Base-by-base conservation (phyloP, 2,113 vertebrate genomes). In the Semicossyphus pulcher region DNA sequence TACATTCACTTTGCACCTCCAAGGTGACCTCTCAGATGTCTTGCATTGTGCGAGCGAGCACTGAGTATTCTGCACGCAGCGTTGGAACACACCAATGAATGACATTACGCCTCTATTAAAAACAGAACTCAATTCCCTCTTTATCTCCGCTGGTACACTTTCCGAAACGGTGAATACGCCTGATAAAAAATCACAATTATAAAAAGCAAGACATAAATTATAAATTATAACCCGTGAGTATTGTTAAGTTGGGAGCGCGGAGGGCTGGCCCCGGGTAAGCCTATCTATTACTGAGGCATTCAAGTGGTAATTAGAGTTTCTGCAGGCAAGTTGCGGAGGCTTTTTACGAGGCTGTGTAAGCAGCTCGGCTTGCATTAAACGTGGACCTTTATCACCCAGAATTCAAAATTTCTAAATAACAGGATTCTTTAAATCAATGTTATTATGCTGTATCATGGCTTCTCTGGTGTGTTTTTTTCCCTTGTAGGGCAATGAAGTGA, bases 111-210 rank as follows among this genome's bases (percentile, higher is more conserved):
- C 23, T 62, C 48, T 5, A 44, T 56, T 51, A 41, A 76, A 59
- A 34, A 23, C 0, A 20, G n/a, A 76, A 47, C n/a, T 53, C 21
- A 65, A 45, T 72, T 76, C 63, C 47, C 42, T 69, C 45, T 65
- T 70, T 47, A 74, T 78, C 61, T 25, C 9, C 7, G n/a, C 49
- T 45, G 51, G 20, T 66, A 18, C 20, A 9, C 47, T 54, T 39
- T 54, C 23, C 1, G 6, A 28, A 16, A 39, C n/a, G 2, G 7
- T 52, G 20, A 70, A 69, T 58, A 14, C 26, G 36, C 4, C 67
- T 53, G 67, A 84, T 69, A 75, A 66, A n/a, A 71, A 76, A 83
- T 57, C 61, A n/a, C 25, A 69, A 61, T 70, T 42, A 66, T 29
- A 15, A 56, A 64, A 48, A 51, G 76, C 34, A 7, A 44, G 54